phyloP scores from a whole-genome alignment of 1,140 invertebrate genomes.

The Meloidogyne hapla region DNA sequence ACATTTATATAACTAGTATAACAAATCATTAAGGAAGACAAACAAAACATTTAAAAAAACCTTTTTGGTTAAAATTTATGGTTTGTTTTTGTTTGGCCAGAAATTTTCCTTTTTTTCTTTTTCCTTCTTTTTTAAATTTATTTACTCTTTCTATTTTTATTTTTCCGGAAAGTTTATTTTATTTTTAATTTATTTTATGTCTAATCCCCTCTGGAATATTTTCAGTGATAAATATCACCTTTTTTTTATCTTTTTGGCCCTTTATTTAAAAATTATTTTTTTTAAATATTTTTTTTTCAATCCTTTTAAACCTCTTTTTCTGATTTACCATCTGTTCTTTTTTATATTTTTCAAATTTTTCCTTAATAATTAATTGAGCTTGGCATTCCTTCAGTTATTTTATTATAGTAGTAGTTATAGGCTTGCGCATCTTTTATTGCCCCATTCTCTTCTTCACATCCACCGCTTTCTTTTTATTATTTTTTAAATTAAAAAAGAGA shows the following conservation, averaged over 20 bases:
- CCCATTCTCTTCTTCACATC: background rate
- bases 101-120: background rate
- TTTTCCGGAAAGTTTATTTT: background rate
- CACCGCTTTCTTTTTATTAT: background rate
- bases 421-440: background rate
- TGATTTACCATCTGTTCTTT: background rate
- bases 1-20: background rate
- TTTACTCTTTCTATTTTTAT: too few species aligned
- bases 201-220: too few species aligned
- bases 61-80: constrained; percentile 3
- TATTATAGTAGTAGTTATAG: background rate
- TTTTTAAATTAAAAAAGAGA: background rate
- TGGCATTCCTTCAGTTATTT: constrained; percentile 5
- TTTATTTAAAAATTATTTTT: too few species aligned
- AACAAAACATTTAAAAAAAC: background rate
- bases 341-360: background rate
- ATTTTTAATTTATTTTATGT: too few species aligned
- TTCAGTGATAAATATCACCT: too few species aligned
- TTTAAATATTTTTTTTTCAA: background rate
- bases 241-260: too few species aligned
- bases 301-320: background rate
- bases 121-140: background rate
- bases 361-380: constrained; percentile 2
- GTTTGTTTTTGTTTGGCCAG: background rate
- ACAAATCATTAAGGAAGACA: background rate